phyloP scores from a whole-genome alignment of 2,888 invertebrate genomes.

The Pandemis heparana region DNA sequence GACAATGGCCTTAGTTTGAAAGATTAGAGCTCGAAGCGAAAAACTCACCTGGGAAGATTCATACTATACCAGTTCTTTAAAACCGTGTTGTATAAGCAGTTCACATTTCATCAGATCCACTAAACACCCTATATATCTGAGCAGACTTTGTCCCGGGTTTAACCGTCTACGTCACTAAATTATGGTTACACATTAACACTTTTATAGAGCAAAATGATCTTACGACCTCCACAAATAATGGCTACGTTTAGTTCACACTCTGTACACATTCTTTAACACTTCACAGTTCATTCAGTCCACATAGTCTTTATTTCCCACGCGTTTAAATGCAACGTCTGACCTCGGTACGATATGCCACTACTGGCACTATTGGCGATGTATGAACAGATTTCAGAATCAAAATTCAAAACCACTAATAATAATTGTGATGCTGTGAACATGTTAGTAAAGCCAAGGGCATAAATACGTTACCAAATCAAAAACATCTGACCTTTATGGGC shows the following conservation, averaged over 20 bases:
- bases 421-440: no score
- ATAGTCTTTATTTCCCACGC: not conserved
- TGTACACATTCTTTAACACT: not conserved
- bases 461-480: no score
- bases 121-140: not conserved
- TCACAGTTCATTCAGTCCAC: not conserved
- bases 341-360: not conserved
- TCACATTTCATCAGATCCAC: not conserved
- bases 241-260: not conserved
- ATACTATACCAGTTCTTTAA: no score
- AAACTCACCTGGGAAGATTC: no score
- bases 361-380: not conserved
- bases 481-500: no score
- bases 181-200: conserved; percentile 16
- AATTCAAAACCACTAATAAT: not conserved
- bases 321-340: not conserved
- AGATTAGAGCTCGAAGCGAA: no score
- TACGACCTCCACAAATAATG: conserved; percentile 9
- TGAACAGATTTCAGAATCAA: not conserved
- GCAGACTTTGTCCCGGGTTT: conserved; percentile 13
- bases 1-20: no score
- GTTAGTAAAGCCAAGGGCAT: no score
- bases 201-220: conserved; percentile 3
- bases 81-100: not conserved
- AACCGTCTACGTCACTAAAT: not conserved